Percentiles rank a stretch among this genome's conserved stretches.
phyloP scores from a whole-genome alignment of 1,140 invertebrate genomes.

The Papilio xuthus region DNA sequence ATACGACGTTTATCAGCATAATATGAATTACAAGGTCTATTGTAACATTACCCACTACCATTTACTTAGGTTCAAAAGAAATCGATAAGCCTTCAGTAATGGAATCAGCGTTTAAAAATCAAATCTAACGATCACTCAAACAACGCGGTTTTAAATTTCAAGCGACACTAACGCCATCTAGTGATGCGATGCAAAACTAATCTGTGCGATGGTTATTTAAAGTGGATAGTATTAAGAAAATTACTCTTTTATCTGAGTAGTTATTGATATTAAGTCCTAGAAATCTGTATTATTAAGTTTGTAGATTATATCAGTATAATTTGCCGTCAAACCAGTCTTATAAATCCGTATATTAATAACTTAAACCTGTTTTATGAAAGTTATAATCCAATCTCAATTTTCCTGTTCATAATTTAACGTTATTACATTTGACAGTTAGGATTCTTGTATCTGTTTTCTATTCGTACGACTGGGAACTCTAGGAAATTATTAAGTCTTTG shows the following conservation, averaged over 20 bases:
- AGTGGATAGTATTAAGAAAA: too few species aligned
- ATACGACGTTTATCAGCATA: not conserved
- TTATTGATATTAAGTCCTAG: not conserved
- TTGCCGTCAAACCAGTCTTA: not conserved
- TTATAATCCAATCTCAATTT: not conserved
- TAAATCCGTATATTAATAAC: not conserved
- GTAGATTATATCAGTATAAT: not conserved
- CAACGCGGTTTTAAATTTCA: not conserved
- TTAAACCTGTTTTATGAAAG: not conserved
- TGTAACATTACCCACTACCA: not conserved
- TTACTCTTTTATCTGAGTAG: not conserved
- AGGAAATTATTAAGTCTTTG: not conserved
- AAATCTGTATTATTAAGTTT: not conserved
- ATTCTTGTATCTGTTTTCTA: not conserved
- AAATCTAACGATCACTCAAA: not conserved
- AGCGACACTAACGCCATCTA: constrained; percentile 3
- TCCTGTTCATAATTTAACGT: not conserved
- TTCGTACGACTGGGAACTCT: not conserved
- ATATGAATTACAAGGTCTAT: not conserved
- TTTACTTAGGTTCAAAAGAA: not conserved
- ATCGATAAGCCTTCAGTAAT: not conserved
- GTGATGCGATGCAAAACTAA: not conserved
- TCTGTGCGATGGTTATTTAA: not conserved
- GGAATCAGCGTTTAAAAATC: not conserved
- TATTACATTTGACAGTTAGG: not conserved